phyloP scores from a whole-genome alignment of 2,113 vertebrate genomes.

The Taurulus bubalis region DNA sequence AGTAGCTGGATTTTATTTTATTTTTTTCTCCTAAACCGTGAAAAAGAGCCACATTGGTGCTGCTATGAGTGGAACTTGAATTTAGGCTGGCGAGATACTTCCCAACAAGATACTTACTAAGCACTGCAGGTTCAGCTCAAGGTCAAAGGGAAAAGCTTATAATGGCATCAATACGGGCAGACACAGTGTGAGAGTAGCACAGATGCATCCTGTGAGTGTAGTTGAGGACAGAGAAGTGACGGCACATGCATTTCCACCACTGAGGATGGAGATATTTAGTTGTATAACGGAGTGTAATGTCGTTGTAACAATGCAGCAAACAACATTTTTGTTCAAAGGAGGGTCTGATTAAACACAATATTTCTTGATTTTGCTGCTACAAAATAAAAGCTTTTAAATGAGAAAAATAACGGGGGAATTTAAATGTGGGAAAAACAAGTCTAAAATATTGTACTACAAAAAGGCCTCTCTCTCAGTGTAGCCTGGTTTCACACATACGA shows the following conservation, averaged over 20 bases:
- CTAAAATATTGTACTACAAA: background rate
- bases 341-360: background rate
- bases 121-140: constrained; percentile 19
- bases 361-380: background rate
- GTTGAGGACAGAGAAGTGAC: background rate
- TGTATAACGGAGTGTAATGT: background rate
- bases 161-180: background rate
- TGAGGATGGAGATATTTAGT: background rate
- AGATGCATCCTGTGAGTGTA: background rate
- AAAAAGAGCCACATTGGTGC: constrained; percentile 16
- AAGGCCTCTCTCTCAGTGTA: too few species aligned
- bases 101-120: constrained; percentile 20
- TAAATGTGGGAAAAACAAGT: background rate
- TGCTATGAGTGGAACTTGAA: constrained; percentile 35
- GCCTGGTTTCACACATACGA: background rate
- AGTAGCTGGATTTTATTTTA: constrained; percentile 5
- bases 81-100: constrained; percentile 27
- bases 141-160: constrained; percentile 2
- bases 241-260: background rate
- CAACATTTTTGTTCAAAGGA: background rate
- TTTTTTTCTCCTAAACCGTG: constrained; percentile 22
- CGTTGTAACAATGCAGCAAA: background rate
- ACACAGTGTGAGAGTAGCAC: background rate
- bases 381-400: background rate
- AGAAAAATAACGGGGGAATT: background rate